Evolutionary conservation across 2,113 vertebrate genomes (phyloP).

Genomic region (Hydrolagus affinis): DNA sequence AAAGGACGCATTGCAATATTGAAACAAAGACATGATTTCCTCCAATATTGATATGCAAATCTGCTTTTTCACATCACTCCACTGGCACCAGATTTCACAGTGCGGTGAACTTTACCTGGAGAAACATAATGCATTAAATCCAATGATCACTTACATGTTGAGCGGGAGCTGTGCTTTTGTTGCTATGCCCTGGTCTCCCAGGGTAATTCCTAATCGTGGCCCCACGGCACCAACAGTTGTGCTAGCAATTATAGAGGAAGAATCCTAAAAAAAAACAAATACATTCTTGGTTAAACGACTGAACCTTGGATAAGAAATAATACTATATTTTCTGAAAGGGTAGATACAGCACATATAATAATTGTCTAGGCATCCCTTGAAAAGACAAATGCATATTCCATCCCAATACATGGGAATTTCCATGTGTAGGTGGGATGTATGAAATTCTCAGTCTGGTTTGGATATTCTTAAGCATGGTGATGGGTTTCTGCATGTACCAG

Average conservation of each 20-base stretch:
- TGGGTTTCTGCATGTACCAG: too few species aligned
- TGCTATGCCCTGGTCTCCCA: constrained; percentile 73
- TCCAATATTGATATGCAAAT: too few species aligned
- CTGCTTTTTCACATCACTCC: too few species aligned
- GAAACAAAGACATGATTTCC: too few species aligned
- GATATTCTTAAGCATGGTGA: too few species aligned
- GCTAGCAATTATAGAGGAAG: constrained; percentile 49
- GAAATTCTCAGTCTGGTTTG: too few species aligned
- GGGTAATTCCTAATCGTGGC: constrained; percentile 67
- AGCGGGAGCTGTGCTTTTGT: constrained; percentile 88
- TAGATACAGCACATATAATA: neutral
- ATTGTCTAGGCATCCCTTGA: neutral
- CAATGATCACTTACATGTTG: constrained; percentile 77
- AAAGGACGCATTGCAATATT: too few species aligned
- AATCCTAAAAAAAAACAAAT: constrained; percentile 52
- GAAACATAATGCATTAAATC: constrained; percentile 35
- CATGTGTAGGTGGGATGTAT: too few species aligned
- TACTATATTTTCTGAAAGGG: neutral
- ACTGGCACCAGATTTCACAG: constrained; percentile 27
- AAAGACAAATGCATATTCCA: neutral
- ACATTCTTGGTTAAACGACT: too few species aligned
- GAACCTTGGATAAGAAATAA: too few species aligned
- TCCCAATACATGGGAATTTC: too few species aligned
- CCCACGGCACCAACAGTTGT: constrained; percentile 54
- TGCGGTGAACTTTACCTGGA: constrained; percentile 38